Conservation (phyloP, 2,797 vertebrate species). For the Gymnodraco acuticeps region DNA sequence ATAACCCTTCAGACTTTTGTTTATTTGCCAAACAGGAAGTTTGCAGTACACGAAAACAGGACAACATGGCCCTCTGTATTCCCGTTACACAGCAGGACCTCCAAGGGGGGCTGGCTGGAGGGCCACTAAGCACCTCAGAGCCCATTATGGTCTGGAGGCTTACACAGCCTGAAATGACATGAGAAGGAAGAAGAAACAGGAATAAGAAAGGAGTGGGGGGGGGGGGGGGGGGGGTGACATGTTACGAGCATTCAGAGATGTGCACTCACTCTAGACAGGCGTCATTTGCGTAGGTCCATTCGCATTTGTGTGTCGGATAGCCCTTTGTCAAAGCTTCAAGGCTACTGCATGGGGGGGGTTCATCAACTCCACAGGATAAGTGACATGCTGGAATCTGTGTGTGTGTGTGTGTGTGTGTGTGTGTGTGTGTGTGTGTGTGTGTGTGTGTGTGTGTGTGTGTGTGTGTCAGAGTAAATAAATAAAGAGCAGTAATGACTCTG, state of each 20-base stretch:
- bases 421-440: constrained; percentile 6
- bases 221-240: background rate
- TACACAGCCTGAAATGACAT: constrained; percentile 57
- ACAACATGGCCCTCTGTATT: constrained; percentile 37
- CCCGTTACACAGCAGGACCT: constrained; percentile 54
- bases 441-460: constrained; percentile 18
- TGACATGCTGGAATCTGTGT: constrained; percentile 40
- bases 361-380: constrained; percentile 32
- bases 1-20: constrained; percentile 18
- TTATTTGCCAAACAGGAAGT: constrained; percentile 53
- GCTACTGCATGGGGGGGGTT: background rate
- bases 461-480: constrained; percentile 67
- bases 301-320: background rate
- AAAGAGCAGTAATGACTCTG: constrained; percentile 61
- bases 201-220: background rate
- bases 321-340: constrained; percentile 21
- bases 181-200: constrained; percentile 43
- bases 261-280: constrained; percentile 10
- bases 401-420: constrained; percentile 18
- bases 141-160: constrained; percentile 80
- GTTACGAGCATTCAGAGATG: constrained; percentile 38
- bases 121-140: constrained; percentile 71
- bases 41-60: constrained; percentile 51
- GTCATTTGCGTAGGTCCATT: background rate
- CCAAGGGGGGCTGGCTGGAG: constrained; percentile 50